Percentiles rank a stretch among this genome's conserved stretches.
phyloP scores from a whole-genome alignment of 1,140 invertebrate species.

The Zaprionus nigranus region DNA sequence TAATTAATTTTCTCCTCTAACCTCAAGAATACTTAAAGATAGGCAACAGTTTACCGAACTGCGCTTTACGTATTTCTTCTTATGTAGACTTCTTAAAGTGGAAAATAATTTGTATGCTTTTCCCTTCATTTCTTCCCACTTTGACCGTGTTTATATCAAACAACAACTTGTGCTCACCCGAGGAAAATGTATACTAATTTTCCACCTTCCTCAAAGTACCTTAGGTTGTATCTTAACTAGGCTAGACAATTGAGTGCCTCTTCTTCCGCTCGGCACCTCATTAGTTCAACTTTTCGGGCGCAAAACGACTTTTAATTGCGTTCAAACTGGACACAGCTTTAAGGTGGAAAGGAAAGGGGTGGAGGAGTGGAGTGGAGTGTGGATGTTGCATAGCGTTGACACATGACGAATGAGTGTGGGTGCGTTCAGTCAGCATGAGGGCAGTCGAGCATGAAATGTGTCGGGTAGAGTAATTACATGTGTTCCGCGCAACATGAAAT shows the following conservation, averaged over 20 bases:
- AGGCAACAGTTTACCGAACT: fast-evolving
- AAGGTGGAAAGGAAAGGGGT: background rate
- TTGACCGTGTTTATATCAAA: background rate
- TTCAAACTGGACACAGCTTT: slow-evolving; percentile 59
- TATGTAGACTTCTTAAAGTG: too few relatives aligned
- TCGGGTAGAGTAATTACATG: slow-evolving; percentile 50
- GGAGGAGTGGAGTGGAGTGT: slow-evolving; percentile 3
- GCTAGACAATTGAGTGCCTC: slow-evolving; percentile 29
- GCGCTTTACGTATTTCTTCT: too few relatives aligned
- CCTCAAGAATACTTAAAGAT: too few relatives aligned
- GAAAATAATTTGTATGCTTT: background rate
- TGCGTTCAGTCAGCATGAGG: slow-evolving; percentile 8
- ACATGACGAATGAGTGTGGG: slow-evolving; percentile 68
- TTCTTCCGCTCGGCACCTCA: slow-evolving; percentile 75
- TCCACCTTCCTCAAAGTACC: background rate
- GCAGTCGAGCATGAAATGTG: slow-evolving; percentile 48
- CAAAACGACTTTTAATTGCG: slow-evolving; percentile 77
- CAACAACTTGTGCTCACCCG: background rate
- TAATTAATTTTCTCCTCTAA: too few relatives aligned
- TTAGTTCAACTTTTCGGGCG: slow-evolving; percentile 57
- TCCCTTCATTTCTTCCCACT: background rate
- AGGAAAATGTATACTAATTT: slow-evolving; percentile 30
- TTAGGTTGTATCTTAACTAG: slow-evolving; percentile 53
- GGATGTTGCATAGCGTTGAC: slow-evolving; percentile 16
- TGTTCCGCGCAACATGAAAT: slow-evolving; percentile 49